Percentiles rank a stretch among this genome's conserved stretches.
Evolutionary conservation across 2,113 vertebrate genomes (phyloP).

Genomic region (Malurus cyaneus): DNA sequence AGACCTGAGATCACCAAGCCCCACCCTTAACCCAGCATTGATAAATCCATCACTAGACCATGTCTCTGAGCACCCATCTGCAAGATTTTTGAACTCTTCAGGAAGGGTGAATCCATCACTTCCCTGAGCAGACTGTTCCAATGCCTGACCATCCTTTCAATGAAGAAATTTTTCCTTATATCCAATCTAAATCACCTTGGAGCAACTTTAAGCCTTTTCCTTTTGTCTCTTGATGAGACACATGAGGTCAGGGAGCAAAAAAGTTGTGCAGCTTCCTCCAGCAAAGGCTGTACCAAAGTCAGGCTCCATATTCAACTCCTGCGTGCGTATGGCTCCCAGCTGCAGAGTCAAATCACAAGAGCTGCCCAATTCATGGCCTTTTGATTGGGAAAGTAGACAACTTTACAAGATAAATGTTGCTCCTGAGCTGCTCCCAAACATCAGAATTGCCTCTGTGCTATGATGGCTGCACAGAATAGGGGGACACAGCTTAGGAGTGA

Average conservation of each 20-base stretch:
- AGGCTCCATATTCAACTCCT: background rate
- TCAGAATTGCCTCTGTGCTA: background rate
- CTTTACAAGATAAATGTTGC: background rate
- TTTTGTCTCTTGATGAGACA: background rate
- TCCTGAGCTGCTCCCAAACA: background rate
- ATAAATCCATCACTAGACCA: background rate
- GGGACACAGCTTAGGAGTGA: background rate
- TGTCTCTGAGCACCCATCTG: background rate
- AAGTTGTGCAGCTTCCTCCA: background rate
- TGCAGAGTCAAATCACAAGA: background rate
- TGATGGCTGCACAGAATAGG: background rate
- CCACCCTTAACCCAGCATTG: background rate
- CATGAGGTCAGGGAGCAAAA: background rate
- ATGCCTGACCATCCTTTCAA: background rate
- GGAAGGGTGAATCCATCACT: background rate
- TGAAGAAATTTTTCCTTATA: background rate
- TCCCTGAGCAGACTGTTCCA: background rate
- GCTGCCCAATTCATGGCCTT: background rate
- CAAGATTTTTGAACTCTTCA: background rate
- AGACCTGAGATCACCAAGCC: too few species aligned
- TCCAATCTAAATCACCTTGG: accelerated
- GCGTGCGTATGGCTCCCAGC: background rate
- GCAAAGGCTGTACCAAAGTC: background rate
- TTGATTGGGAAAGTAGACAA: background rate
- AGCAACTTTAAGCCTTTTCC: background rate